A percentile compares a stretch with the other conserved stretches of the same genome.
phyloP scores from a whole-genome alignment of 1,140 invertebrate genomes.

The Sweltsa coloradensis region DNA sequence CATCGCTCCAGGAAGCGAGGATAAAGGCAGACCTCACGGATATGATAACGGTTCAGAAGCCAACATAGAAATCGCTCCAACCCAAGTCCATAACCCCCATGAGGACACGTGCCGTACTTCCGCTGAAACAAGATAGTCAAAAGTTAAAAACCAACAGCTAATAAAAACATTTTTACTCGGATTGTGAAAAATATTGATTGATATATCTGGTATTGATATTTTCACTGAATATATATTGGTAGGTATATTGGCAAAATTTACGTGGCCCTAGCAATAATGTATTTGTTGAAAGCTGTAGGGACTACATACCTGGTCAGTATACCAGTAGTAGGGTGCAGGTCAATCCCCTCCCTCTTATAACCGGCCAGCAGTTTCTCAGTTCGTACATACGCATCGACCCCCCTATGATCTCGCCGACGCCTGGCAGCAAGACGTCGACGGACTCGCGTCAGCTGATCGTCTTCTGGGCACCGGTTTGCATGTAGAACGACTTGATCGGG shows the following conservation, averaged over 20 bases:
- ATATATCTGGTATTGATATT: no score
- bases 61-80: slow-evolving; percentile 96
- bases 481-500: slow-evolving; percentile 98
- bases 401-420: slow-evolving; percentile 98
- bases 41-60: slow-evolving; percentile 91
- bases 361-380: slow-evolving; percentile 73
- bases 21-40: slow-evolving; percentile 94
- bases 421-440: slow-evolving; percentile 91
- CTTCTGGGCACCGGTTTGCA: slow-evolving; percentile 80
- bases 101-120: slow-evolving; percentile 87
- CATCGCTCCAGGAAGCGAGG: slow-evolving; percentile 90
- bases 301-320: slow-evolving; percentile 90
- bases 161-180: no score
- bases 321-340: slow-evolving; percentile 97
- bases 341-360: slow-evolving; percentile 79
- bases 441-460: slow-evolving; percentile 85
- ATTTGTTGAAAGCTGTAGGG: no score
- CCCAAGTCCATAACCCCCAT: slow-evolving; percentile 97
- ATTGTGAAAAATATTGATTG: no score
- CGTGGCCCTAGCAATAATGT: no score
- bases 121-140: slow-evolving; percentile 41
- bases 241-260: no score
- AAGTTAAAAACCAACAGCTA: background rate
- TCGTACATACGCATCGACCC: slow-evolving; percentile 98
- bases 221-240: no score